phyloP scores from a whole-genome alignment of 2,797 vertebrate genomes.

The Poecilia picta region DNA sequence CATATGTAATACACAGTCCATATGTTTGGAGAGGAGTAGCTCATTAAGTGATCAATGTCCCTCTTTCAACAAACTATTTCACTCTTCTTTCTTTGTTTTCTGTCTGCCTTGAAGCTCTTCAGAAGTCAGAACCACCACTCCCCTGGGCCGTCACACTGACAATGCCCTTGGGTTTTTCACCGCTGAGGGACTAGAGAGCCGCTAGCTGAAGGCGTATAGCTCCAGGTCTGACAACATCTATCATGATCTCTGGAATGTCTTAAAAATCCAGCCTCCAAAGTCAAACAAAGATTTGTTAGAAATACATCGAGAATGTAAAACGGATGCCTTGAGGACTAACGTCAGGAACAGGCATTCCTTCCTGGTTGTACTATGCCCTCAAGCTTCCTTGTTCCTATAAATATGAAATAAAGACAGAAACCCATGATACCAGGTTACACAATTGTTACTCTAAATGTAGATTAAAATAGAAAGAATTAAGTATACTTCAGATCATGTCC shows the following conservation, averaged over 20 bases:
- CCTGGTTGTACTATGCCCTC: background rate
- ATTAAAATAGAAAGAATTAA: background rate
- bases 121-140: background rate
- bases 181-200: background rate
- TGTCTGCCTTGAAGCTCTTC: background rate
- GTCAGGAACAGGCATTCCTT: background rate
- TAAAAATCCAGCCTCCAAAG: background rate
- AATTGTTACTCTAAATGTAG: background rate
- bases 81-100: background rate
- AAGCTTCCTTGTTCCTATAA: background rate
- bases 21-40: background rate
- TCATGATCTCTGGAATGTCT: background rate
- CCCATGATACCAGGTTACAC: background rate
- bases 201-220: background rate
- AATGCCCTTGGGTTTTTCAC: conserved; percentile 1
- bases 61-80: background rate
- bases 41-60: background rate
- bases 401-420: background rate
- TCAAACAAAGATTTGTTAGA: background rate
- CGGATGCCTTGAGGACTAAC: background rate
- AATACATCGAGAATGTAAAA: background rate
- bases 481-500: background rate
- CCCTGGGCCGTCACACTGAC: background rate
- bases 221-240: background rate
- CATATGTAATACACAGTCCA: background rate